Evolutionary conservation across 2,797 vertebrate genomes (phyloP), one percentile per base, ranked within the genome.

Genomic region (Neosilurus mollespiculum): DNA sequence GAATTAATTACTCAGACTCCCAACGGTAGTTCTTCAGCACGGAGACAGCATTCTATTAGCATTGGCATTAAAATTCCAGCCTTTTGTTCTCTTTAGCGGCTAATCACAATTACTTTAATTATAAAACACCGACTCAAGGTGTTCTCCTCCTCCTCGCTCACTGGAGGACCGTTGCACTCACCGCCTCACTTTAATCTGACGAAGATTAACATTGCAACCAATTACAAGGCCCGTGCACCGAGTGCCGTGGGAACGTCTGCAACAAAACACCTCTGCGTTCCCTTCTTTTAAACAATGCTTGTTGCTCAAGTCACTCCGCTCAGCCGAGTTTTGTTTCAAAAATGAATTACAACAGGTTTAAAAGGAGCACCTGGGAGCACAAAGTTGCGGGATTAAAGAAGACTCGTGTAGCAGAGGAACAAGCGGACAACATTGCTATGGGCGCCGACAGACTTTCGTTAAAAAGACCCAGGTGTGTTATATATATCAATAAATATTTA

Each of bases 21-120:
- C 89, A 85, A 83, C 92, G 87, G 85, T 62, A 58, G 22, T n/a
- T 54, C 69, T 83, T 85, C 87, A 86, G 89, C 87, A 78, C 85
- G 90, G 87, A 88, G 85, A 88, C 80, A 43, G 87, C 92, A 86
- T 86, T 86, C 80, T 87, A 87, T 89, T 70, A 89, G 88, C 87
- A 87, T 89, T 70, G 89, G 88, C 87, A 83, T 89, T 88, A 82
- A 80, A 86, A 88, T 81, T 85, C 86, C 76, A 12, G 24, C 87
- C 89, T 88, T 93, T 91, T 92, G 88, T 90, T 89, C 86, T 89
- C 87, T 88, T 91, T 90, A 87, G 81, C 89, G 34, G 84, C 84
- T 83, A 84, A 91, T 90, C 93, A 90, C 89, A 91, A 92, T 90
- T 90, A 90, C 87, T 87, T 92, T 90, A 92, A 93, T 93, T 92